Conservation (phyloP, 2,113 vertebrate species). For the Tinamus guttatus region DNA sequence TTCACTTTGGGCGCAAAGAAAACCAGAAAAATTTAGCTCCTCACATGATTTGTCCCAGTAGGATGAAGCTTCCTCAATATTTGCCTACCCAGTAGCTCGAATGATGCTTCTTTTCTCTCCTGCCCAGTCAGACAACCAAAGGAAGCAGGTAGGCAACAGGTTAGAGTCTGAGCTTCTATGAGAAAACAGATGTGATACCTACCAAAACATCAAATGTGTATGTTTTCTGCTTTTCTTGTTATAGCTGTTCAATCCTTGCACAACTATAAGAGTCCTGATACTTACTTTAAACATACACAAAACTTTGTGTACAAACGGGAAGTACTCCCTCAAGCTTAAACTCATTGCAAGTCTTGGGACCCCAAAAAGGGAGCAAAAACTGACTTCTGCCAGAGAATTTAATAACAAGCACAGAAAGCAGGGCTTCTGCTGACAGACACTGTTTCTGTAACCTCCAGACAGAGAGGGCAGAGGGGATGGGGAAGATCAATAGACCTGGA, state of each 20-base stretch:
- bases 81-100: neutral
- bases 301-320: neutral
- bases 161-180: neutral
- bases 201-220: neutral
- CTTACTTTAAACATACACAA: neutral
- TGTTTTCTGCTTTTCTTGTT: neutral
- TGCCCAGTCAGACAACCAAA: neutral
- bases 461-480: conserved; percentile 37
- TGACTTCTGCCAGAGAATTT: conserved; percentile 1
- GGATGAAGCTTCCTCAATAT: neutral
- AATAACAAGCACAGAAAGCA: conserved; percentile 41
- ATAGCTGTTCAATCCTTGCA: neutral
- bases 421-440: conserved; percentile 57
- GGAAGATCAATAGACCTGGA: conserved; percentile 51
- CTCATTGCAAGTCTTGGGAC: conserved; percentile 8
- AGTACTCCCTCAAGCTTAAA: neutral
- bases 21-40: neutral
- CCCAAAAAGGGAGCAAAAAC: conserved; percentile 5
- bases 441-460: conserved; percentile 59
- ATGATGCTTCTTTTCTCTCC: neutral
- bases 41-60: neutral
- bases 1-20: neutral
- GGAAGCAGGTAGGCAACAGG: neutral
- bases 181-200: neutral
- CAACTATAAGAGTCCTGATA: neutral